These are phyloP conservation scores for Nebria salina DNA, from an alignment of 2,888 invertebrate genomes.

Conservation along the genomic window DNA sequence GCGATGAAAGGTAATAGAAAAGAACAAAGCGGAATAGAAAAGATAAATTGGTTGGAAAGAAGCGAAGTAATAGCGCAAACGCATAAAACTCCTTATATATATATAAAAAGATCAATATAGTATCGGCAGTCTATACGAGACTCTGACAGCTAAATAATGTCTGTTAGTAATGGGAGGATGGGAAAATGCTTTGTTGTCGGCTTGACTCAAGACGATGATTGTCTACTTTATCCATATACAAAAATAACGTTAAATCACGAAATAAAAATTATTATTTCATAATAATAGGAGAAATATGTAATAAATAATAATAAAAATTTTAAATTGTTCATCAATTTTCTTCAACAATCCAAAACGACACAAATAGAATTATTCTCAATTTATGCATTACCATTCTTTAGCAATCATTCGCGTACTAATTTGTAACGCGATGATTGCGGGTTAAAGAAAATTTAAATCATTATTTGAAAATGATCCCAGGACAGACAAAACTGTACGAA, in stretches of 20 bases:
- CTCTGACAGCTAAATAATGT: constrained; percentile 50
- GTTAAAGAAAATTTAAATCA: too few species aligned
- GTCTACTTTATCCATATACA: neutral
- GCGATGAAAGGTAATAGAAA: neutral
- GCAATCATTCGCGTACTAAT: too few species aligned
- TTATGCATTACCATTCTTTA: too few species aligned
- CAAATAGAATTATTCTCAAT: too few species aligned
- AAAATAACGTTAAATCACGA: neutral
- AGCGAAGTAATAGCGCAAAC: constrained; percentile 53
- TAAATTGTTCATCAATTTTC: too few species aligned
- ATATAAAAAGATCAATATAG: constrained; percentile 52
- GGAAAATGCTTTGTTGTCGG: constrained; percentile 1
- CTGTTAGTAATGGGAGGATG: constrained; percentile 31
- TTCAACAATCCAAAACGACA: too few species aligned
- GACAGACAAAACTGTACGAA: neutral
- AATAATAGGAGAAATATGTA: neutral
- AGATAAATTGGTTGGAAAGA: constrained; percentile 49
- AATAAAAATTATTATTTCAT: neutral
- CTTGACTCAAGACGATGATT: neutral
- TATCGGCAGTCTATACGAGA: constrained; percentile 48
- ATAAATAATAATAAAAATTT: too few species aligned
- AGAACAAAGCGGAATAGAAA: constrained; percentile 49
- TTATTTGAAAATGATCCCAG: too few species aligned
- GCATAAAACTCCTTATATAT: constrained; percentile 54
- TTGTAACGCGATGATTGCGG: too few species aligned